These are phyloP conservation scores for Sebastes nivosus DNA, from an alignment of 2,797 vertebrate genomes.

Conservation along the genomic window DNA sequence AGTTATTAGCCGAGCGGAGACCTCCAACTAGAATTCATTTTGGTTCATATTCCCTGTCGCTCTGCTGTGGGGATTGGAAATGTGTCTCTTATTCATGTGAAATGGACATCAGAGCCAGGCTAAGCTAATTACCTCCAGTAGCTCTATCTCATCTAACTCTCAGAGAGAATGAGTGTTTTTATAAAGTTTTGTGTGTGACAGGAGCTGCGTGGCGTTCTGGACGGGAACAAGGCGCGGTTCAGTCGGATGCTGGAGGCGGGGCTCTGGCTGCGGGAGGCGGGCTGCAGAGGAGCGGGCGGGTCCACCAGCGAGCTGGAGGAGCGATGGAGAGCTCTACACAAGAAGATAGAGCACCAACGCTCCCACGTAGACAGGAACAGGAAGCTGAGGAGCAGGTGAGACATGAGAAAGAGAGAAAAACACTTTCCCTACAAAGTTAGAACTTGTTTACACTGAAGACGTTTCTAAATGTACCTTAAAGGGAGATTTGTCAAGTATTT, in stretches of 20 bases:
- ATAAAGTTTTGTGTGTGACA: constrained; percentile 56
- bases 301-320: constrained; percentile 78
- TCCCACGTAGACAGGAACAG: constrained; percentile 68
- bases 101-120: background rate
- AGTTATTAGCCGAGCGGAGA: constrained; percentile 35
- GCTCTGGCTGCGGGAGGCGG: constrained; percentile 68
- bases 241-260: constrained; percentile 82
- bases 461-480: fast-evolving
- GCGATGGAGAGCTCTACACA: constrained; percentile 79
- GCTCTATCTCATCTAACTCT: background rate
- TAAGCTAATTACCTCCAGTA: too few relatives aligned
- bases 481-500: too few relatives aligned
- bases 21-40: constrained; percentile 29
- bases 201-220: constrained; percentile 78
- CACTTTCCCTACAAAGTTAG: background rate
- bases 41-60: constrained; percentile 13
- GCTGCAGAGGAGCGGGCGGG: constrained; percentile 74
- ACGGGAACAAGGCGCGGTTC: constrained; percentile 77
- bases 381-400: constrained; percentile 82
- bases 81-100: background rate
- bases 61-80: background rate
- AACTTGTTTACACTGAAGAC: background rate
- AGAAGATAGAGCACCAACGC: constrained; percentile 77
- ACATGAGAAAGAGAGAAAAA: background rate
- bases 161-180: background rate